Evolutionary conservation across 2,888 invertebrate genomes (phyloP).

Genomic region (Imbricaverruca yamaguchii): DNA sequence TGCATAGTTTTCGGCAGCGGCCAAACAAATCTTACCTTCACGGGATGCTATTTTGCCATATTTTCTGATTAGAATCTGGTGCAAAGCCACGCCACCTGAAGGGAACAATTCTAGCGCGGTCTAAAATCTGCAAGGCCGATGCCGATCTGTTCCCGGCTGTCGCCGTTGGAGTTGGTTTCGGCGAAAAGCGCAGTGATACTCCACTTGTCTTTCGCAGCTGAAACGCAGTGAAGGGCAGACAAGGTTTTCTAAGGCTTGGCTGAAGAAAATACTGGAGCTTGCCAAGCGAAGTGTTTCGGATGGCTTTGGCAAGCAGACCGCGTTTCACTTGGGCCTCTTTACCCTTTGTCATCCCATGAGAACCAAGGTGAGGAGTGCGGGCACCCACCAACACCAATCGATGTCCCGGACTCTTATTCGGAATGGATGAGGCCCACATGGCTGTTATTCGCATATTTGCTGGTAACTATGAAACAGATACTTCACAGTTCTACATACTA

Average conservation of each 20-base stretch:
- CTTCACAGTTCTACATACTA: no score
- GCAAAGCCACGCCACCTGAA: no score
- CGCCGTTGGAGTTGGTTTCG: no score
- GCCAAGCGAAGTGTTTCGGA: background rate
- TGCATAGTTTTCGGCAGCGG: no score
- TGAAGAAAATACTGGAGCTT: background rate
- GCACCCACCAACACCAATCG: background rate
- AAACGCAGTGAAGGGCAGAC: background rate
- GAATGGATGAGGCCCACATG: background rate
- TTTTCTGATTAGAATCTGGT: no score
- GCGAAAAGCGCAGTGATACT: background rate
- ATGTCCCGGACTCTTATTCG: background rate
- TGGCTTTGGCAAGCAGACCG: background rate
- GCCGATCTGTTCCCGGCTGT: no score
- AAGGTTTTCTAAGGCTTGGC: background rate
- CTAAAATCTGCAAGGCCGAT: no score
- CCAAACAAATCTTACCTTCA: no score
- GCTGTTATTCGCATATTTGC: background rate
- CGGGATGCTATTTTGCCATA: no score
- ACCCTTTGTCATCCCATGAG: background rate
- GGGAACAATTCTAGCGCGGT: no score
- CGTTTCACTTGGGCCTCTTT: constrained; percentile 3
- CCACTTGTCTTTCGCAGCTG: background rate
- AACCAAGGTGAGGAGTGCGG: background rate
- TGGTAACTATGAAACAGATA: no score